Percentiles rank a stretch among this genome's conserved stretches.
Conservation (phyloP, 2,113 vertebrate species). For the Brachirus orientalis region DNA sequence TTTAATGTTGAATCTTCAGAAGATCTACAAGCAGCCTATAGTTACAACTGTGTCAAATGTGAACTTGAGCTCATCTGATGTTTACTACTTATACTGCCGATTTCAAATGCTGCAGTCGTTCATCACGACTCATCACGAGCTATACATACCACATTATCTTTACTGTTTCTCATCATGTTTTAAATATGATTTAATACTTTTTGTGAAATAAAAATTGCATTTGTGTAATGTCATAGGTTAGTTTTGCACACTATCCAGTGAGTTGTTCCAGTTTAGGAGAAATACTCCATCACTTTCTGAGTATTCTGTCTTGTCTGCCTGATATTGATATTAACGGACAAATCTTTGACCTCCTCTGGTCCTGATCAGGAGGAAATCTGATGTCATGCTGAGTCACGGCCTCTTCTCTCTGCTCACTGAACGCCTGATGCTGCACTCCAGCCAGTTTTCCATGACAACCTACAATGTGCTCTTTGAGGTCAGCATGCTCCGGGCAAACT, state of each 20-base stretch:
- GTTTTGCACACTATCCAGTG: no score
- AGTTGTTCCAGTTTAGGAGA: background rate
- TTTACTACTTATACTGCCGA: no score
- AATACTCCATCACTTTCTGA: background rate
- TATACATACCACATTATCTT: no score
- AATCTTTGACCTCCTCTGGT: constrained; percentile 38
- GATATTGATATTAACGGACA: constrained; percentile 14
- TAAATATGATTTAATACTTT: background rate
- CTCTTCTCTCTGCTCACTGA: constrained; percentile 95
- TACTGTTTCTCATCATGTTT: constrained; percentile 4
- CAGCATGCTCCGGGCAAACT: constrained; percentile 21
- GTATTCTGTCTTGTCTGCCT: background rate
- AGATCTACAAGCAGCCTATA: constrained; percentile 16
- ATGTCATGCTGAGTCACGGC: constrained; percentile 95
- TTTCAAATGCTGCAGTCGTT: no score
- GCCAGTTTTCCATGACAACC: constrained; percentile 92
- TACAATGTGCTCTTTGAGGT: constrained; percentile 99
- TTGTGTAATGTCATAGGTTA: no score
- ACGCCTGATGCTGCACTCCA: constrained; percentile 93
- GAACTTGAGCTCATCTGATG: constrained; percentile 34
- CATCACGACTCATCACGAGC: no score
- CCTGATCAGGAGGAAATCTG: constrained; percentile 90
- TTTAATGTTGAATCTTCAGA: background rate
- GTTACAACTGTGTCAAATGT: constrained; percentile 18
- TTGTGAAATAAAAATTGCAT: background rate